Evolutionary conservation across 1,140 invertebrate genomes (phyloP), one percentile per base, ranked within the genome.

Genomic region (Hycleus phaleratus): DNA sequence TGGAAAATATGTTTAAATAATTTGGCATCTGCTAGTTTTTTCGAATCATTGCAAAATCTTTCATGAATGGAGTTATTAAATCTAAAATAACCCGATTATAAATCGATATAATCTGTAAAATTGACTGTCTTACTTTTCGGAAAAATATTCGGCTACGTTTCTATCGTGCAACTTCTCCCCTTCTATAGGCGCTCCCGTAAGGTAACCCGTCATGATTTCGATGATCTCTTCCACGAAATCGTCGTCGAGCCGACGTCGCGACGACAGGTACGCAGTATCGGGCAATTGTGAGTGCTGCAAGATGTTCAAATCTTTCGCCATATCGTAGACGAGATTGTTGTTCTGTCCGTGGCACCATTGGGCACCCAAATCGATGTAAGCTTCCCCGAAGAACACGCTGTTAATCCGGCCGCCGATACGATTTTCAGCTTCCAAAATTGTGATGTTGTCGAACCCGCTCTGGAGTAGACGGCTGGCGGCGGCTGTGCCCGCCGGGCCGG

Each of bases 271-370:
- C 1, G 48, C 39, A 7, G 1, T 32, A 3, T 3, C 32, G 4
- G 38, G 9, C n/a, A 43, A 51, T 6, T 60, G 53, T 5, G 62
- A 62, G 24, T 68, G 67, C 55, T 63, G 74, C 3, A 84, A 60
- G 1, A 85, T 60, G 62, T 78, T 71, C 11, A 80, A 61, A 38
- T 79, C 74, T 40, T 79, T 80, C 0, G 83, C 84, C 26, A 84
- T 62, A 51, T 85, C 71, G 66, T 79, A 90, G 0, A 87, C 81
- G 5, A 78, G 65, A 74, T 91, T 89, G 24, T 74, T 78, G 58
- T 81, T 75, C 67, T 90, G 81, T 8, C 91, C 90, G 64, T 93
- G 90, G 62, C 91, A 82, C 86, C 86, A 92, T 64, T 93, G 88
- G 12, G 87, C 91, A 3, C 91, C 91, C 12, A 93, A 58, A 70